These are phyloP conservation scores for Sialis fuliginosa DNA, from an alignment of 2,888 invertebrate species.

Conservation along the genomic window DNA sequence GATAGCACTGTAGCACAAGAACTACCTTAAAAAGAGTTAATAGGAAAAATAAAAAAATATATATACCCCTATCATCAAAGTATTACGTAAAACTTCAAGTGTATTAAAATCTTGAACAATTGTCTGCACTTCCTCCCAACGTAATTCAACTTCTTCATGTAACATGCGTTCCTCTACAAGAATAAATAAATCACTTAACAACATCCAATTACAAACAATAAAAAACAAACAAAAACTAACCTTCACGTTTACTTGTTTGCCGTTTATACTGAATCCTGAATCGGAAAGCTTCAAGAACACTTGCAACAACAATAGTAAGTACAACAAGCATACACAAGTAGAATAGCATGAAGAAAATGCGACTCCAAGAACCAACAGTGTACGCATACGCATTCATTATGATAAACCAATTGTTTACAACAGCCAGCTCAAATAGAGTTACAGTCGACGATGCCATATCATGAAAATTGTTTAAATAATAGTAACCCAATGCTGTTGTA, in stretches of 20 bases:
- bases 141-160: constrained; percentile 54
- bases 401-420: constrained; percentile 87
- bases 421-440: constrained; percentile 75
- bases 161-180: constrained; percentile 51
- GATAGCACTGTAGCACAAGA: no score
- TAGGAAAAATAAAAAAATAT: constrained; percentile 1
- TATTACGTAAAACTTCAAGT: constrained; percentile 28
- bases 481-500: constrained; percentile 58
- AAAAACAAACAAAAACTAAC: constrained; percentile 22
- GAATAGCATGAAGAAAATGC: constrained; percentile 78
- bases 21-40: neutral
- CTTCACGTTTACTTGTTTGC: constrained; percentile 59
- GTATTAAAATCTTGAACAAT: constrained; percentile 33
- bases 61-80: constrained; percentile 32
- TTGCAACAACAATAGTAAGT: constrained; percentile 77
- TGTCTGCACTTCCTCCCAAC: constrained; percentile 46
- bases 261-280: constrained; percentile 77
- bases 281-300: constrained; percentile 73
- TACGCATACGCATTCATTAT: constrained; percentile 74
- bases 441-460: constrained; percentile 62
- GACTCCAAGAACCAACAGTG: constrained; percentile 49
- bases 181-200: constrained; percentile 5
- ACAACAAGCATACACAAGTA: constrained; percentile 82
- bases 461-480: constrained; percentile 73
- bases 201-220: constrained; percentile 7